These are phyloP conservation scores for Gryllus longicercus DNA, from an alignment of 2,888 invertebrate species.

Conservation along the genomic window DNA sequence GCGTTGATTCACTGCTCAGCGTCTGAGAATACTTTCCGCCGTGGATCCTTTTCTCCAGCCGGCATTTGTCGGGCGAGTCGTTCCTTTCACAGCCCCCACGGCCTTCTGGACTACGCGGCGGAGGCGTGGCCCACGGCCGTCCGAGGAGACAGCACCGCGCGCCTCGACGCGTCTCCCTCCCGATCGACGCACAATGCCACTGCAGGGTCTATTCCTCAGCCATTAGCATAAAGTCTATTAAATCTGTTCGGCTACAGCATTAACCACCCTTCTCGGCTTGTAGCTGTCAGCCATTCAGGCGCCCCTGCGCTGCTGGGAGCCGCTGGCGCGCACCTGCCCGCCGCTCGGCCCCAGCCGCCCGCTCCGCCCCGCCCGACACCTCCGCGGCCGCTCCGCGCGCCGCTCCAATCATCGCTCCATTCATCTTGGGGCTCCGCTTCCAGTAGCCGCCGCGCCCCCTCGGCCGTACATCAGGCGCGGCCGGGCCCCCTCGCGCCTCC, in stretches of 20 bases:
- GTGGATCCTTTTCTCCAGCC: too few relatives aligned
- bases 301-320: neutral
- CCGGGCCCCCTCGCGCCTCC: neutral
- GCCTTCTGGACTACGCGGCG: too few relatives aligned
- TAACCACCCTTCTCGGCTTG: neutral
- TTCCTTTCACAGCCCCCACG: too few relatives aligned
- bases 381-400: neutral
- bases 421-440: neutral
- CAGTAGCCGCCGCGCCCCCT: neutral
- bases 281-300: neutral
- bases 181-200: neutral
- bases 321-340: neutral
- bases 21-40: too few relatives aligned
- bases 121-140: too few relatives aligned
- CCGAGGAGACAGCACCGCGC: neutral
- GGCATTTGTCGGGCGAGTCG: too few relatives aligned
- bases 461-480: too few relatives aligned
- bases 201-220: neutral
- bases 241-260: constrained; percentile 8
- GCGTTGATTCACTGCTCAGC: too few relatives aligned
- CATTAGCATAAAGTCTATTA: constrained; percentile 17
- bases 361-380: neutral
- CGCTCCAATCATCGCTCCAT: constrained; percentile 5
- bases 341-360: neutral
- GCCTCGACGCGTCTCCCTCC: neutral